Evolutionary conservation across 2,797 vertebrate genomes (phyloP).

Genomic region (Liasis olivaceus): DNA sequence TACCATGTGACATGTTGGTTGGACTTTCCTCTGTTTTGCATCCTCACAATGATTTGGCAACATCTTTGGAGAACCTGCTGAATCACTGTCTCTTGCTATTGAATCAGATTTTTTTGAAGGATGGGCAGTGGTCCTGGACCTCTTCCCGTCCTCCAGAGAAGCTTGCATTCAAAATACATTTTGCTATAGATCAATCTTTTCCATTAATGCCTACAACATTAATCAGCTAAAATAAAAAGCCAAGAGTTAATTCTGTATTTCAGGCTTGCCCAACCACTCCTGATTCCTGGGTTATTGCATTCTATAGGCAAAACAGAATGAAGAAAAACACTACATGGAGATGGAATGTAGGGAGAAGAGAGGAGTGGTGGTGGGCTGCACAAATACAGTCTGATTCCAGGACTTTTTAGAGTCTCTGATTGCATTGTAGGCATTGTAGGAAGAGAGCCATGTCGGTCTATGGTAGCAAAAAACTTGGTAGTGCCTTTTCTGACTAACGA

Average conservation of each 20-base stretch:
- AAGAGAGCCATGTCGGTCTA: no score
- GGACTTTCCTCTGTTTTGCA: neutral
- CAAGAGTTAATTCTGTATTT: neutral
- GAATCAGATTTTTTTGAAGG: neutral
- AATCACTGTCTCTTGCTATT: neutral
- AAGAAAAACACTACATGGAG: neutral
- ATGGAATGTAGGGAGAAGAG: no score
- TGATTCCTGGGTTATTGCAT: neutral
- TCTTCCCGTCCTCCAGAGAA: neutral
- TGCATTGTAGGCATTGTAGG: no score
- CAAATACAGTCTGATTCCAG: no score
- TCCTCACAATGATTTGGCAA: neutral
- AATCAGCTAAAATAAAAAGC: neutral
- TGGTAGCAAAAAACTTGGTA: no score
- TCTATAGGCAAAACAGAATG: neutral
- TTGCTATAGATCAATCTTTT: neutral
- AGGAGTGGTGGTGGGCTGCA: no score
- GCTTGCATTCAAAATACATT: neutral
- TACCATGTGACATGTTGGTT: neutral
- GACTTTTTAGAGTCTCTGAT: no score
- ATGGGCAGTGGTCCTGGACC: neutral
- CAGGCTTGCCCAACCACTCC: neutral
- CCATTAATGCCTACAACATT: neutral
- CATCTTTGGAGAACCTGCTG: neutral
- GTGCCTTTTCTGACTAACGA: no score